Base-by-base conservation (phyloP, 1,140 invertebrate genomes). In the Monochamus saltuarius region DNA sequence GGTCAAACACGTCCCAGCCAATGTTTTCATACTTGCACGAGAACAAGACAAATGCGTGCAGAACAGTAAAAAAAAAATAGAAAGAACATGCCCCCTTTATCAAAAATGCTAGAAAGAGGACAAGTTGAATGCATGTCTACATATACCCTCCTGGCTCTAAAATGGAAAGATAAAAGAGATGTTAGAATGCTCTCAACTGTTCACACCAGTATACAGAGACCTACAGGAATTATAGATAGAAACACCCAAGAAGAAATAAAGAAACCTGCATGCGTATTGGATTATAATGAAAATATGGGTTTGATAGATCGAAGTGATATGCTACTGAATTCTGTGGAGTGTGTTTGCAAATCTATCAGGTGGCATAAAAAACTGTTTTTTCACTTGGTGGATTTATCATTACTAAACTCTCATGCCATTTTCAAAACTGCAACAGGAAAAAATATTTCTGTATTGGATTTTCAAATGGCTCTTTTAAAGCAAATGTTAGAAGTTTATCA, bases 91-190 rank as follows among this genome's bases (percentile, higher is more conserved):
- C 16, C 45, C 34, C 13, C 17, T 47, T 29, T 47, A 47, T 22
- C 34, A 47, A 47, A 47, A 22, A 17, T 22, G 7, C 34, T 47
- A 17, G 45, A 47, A 47, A 47, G 45, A 47, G 11, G 17, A 22
- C 17, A 47, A 47, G 17, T 47, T 47, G 16, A 47, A 17, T n/a
- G 16, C 17, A 47, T n/a, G 17, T 17, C 16, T 22, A 17, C 45
- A 47, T 3, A 47, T n/a, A 17, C 34, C 17, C 45, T 47, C 4
- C 6, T 29, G 45, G 45, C 17, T 47, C 45, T 22, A 47, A 29
- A 47, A n/a, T 47, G 16, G 10, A 47, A 47, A 29, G 45, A 47
- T 47, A 29, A 29, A 47, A 47, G 45, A 52, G 40, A 42, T n/a
- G 39, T 16, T 29, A 29, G 22, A 29, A 29, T 29, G 22, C 22